A percentile compares a stretch with the other conserved stretches of the same genome.
phyloP scores from a whole-genome alignment of 2,888 invertebrate genomes.

The Lithophane socia region DNA sequence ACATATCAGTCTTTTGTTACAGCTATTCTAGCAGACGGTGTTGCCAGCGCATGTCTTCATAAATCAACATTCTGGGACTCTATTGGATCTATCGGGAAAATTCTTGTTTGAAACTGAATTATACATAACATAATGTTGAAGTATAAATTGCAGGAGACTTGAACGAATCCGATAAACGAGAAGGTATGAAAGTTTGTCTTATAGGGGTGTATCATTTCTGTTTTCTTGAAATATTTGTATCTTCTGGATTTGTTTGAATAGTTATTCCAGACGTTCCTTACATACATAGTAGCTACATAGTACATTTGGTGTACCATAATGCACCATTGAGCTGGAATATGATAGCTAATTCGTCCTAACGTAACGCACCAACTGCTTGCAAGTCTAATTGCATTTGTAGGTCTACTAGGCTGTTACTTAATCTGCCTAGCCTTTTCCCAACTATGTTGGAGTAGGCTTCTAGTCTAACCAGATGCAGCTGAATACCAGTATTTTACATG shows the following conservation, averaged over 20 bases:
- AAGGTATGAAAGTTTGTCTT: constrained; percentile 1
- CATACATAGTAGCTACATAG: too few species aligned
- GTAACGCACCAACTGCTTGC: too few species aligned
- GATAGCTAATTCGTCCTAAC: too few species aligned
- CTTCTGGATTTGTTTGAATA: neutral
- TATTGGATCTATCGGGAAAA: constrained; percentile 35
- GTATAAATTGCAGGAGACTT: constrained; percentile 30
- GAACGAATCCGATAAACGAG: constrained; percentile 21
- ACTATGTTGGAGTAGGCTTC: too few species aligned
- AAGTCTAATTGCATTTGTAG: too few species aligned
- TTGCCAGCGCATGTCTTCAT: constrained; percentile 49
- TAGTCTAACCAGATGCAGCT: too few species aligned
- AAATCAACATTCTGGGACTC: constrained; percentile 50
- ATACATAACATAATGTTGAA: constrained; percentile 27
- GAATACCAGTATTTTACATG: too few species aligned
- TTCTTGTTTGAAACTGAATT: constrained; percentile 37
- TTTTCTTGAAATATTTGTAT: neutral
- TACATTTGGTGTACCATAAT: too few species aligned
- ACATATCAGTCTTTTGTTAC: constrained; percentile 53
- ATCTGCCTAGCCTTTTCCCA: too few species aligned
- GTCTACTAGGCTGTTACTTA: too few species aligned
- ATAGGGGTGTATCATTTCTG: neutral
- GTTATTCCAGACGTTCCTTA: neutral
- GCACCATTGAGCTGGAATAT: too few species aligned
- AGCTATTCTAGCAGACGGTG: constrained; percentile 35